Evolutionary conservation across 35 echinoderm and acorn worm genomes (phyloP).

Genomic region (Hemicentrotus pulcherrimus): DNA sequence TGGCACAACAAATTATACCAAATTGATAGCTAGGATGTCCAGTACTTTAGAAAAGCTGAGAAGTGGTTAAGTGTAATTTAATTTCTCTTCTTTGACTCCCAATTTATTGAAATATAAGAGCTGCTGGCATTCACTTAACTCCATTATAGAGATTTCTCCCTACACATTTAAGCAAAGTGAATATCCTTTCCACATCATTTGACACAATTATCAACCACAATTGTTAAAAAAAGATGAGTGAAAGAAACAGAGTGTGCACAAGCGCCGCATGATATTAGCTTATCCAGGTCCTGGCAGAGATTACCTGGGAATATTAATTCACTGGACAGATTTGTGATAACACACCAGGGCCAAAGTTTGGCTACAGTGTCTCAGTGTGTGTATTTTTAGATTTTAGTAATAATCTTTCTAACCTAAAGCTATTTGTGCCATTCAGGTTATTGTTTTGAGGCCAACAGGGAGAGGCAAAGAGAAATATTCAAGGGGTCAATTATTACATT

Average conservation of each 20-base stretch:
- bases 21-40: not conserved
- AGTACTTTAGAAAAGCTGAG: not conserved
- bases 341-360: not conserved
- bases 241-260: not conserved
- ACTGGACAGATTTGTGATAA: not conserved
- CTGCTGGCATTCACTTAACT: not conserved
- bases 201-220: not conserved
- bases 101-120: not conserved
- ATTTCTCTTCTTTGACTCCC: not conserved
- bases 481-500: not conserved
- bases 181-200: conserved; percentile 4
- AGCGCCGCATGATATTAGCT: not conserved
- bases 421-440: not conserved
- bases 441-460: conserved; percentile 1
- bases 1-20: not conserved
- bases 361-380: not conserved
- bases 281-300: not conserved
- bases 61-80: conserved; percentile 19
- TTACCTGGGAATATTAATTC: conserved; percentile 4
- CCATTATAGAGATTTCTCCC: not conserved
- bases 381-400: conserved; percentile 1
- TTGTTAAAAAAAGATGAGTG: conserved; percentile 4
- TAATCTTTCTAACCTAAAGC: not conserved
- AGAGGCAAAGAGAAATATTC: not conserved
- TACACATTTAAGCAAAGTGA: not conserved